phyloP scores from a whole-genome alignment of 2,888 invertebrate genomes.

The Ormia ochracea region DNA sequence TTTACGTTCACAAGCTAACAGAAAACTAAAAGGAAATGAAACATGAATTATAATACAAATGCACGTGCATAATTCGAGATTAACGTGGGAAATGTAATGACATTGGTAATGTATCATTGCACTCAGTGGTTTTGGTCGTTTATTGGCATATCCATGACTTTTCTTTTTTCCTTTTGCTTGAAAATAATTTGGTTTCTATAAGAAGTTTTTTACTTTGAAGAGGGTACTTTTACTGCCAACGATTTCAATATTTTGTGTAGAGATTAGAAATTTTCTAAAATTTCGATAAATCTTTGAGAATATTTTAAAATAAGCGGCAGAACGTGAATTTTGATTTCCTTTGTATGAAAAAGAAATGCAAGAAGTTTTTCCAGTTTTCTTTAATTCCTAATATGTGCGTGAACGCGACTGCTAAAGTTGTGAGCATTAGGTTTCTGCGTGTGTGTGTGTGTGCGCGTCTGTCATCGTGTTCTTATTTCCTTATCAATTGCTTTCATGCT shows the following conservation, averaged over 20 bases:
- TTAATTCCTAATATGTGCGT: too few relatives aligned
- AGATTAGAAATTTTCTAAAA: conserved; percentile 45
- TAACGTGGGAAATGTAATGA: neutral
- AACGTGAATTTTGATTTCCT: neutral
- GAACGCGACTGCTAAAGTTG: neutral
- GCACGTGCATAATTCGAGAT: neutral
- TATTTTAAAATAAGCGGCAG: neutral
- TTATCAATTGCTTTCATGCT: conserved; percentile 58
- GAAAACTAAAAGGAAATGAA: conserved; percentile 2
- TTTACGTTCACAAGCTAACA: conserved; percentile 42
- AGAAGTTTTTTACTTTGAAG: neutral
- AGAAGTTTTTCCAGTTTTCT: too few relatives aligned
- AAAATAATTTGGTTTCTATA: neutral
- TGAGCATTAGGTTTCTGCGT: neutral
- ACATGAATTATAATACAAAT: neutral
- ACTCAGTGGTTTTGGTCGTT: conserved; percentile 28
- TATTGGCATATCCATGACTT: neutral
- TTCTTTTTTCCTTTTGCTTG: neutral
- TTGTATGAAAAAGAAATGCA: too few relatives aligned
- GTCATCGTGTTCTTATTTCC: conserved; percentile 44
- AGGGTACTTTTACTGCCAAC: neutral
- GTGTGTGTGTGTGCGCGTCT: neutral
- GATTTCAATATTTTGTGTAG: conserved; percentile 27
- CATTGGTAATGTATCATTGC: conserved; percentile 39
- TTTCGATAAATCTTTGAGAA: conserved; percentile 38